Conservation (phyloP, 1,140 invertebrate species). For the Zaprionus tsacasi region DNA sequence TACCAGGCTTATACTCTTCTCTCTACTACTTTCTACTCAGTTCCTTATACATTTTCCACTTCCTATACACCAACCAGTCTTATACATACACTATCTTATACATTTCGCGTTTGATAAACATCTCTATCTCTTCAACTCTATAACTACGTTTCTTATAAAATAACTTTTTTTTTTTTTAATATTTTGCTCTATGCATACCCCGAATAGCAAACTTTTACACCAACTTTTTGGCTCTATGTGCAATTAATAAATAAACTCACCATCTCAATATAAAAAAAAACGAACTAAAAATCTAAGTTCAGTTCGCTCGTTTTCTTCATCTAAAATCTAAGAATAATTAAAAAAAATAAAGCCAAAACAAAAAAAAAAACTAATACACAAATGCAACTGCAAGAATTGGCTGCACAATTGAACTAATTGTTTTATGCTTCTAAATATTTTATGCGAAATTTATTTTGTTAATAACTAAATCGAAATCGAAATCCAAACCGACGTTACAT, state of each 20-base stretch:
- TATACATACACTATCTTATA: conserved; percentile 30
- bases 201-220: conserved; percentile 72
- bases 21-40: conserved; percentile 3
- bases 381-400: conserved; percentile 55
- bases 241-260: conserved; percentile 76
- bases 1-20: conserved; percentile 13
- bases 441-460: conserved; percentile 69
- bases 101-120: conserved; percentile 57
- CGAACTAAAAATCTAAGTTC: conserved; percentile 56
- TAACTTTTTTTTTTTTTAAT: conserved; percentile 25
- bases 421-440: conserved; percentile 81
- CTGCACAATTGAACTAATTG: conserved; percentile 72
- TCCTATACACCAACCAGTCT: not conserved
- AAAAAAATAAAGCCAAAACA: conserved; percentile 13
- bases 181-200: conserved; percentile 57
- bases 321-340: conserved; percentile 46
- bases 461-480: conserved; percentile 45
- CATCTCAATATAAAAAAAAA: conserved; percentile 53
- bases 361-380: conserved; percentile 36
- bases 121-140: conserved; percentile 21
- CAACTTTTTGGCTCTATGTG: conserved; percentile 79
- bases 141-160: conserved; percentile 41
- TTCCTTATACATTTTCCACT: not conserved
- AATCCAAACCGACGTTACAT: conserved; percentile 23
- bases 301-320: conserved; percentile 77